Conservation (phyloP, 2,797 vertebrate species). For the Chelonia mydas region DNA sequence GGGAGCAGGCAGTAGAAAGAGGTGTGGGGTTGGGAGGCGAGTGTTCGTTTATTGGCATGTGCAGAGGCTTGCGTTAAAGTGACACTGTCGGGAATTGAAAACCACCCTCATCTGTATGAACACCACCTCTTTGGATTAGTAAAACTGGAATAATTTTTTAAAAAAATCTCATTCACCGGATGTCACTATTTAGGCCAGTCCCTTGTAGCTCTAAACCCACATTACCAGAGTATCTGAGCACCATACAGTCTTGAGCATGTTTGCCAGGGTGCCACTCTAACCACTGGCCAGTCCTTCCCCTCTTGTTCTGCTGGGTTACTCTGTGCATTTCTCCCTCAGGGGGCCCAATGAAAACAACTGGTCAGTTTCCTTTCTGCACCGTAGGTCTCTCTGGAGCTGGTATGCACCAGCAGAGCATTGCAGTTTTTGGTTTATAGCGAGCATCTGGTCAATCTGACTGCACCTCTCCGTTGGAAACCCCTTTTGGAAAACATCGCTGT, state of each 20-base stretch:
- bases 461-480: not conserved
- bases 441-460: not conserved
- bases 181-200: not conserved
- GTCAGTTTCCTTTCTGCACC: not conserved
- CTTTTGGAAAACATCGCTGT: not conserved
- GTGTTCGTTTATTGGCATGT: rapidly evolving
- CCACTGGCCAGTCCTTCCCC: not conserved
- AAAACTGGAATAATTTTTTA: not conserved
- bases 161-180: not conserved
- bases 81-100: not conserved
- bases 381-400: not conserved
- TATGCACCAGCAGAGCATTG: not conserved
- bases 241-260: not conserved
- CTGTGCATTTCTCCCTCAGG: not conserved
- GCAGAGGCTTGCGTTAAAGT: not conserved
- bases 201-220: not conserved
- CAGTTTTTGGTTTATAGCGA: not conserved
- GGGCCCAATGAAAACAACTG: not conserved
- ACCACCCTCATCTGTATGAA: not conserved
- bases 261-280: not conserved
- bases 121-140: not conserved
- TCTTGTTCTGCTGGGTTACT: not conserved
- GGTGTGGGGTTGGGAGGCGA: rapidly evolving
- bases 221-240: not conserved
- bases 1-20: rapidly evolving